Base-by-base conservation (phyloP, 2,888 invertebrate species). In the Lymantria dispar region DNA sequence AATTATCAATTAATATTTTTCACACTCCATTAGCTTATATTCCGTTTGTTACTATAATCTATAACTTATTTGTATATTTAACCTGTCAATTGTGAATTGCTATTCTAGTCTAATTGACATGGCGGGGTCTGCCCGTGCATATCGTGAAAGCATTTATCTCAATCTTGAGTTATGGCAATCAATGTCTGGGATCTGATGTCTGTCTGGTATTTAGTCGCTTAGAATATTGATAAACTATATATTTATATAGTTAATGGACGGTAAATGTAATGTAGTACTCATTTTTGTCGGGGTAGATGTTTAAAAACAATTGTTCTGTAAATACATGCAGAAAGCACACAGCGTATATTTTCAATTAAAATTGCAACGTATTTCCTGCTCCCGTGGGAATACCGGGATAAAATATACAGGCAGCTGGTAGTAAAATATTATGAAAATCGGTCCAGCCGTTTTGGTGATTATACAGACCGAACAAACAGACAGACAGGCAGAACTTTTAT, bases 101-200 rank as follows among this genome's bases (percentile, higher is more conserved):
- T 62, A 60, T 64, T 70, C 40, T 62, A 49, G 43, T 47, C 65
- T 76, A 72, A 79, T 75, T 75, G 65, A 67, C 63, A 59, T 47
- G 54, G 59, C 63, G 58, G 62, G 63, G 61, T 60, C 54, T 55
- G 44, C 37, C 43, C 52, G 67, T 55, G 45, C 22, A 33, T 37
- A 45, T 65, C 64, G 71, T 72, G 80, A 80, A 78, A 80, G 78
- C 70, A 56, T 52, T 48, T 47, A 74, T 70, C 74, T 68, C 55
- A 64, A 72, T 74, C 72, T 74, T 59, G 58, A 70, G 69, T 72
- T 73, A 73, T 74, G 58, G 67, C 70, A 74, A 78, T 79, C 78
- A 72, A 60, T 60, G 75, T 76, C 75, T 75, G 51, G 56, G 68
- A 76, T 78, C 75, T 76, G 63, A 72, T 50, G 58, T 67, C 70